These are phyloP conservation scores for Reticulitermes speratus DNA, from an alignment of 1,140 invertebrate genomes.

Conservation along the genomic window DNA sequence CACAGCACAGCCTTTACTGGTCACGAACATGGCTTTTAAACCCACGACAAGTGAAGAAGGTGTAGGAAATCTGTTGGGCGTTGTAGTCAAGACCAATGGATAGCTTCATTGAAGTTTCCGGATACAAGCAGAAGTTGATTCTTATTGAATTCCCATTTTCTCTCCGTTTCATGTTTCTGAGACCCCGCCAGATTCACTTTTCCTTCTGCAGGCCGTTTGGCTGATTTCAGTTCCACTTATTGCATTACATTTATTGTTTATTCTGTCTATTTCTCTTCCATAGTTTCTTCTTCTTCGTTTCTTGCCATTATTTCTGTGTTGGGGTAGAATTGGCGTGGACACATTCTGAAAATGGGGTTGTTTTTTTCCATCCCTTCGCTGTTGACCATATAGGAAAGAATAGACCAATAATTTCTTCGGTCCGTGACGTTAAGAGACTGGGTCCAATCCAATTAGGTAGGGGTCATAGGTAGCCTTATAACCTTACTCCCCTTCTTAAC, in stretches of 20 bases:
- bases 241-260: background rate
- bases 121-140: background rate
- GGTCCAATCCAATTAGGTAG: background rate
- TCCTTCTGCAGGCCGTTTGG: background rate
- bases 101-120: background rate
- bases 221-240: background rate
- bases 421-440: conserved; percentile 3
- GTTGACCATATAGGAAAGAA: background rate
- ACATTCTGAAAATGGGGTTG: background rate
- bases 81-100: background rate
- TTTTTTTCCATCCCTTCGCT: background rate
- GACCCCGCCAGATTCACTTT: background rate
- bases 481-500: background rate
- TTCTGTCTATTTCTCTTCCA: background rate
- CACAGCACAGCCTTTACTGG: no score
- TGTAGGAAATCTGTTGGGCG: background rate
- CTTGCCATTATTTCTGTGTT: background rate
- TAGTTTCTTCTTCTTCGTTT: background rate
- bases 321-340: background rate
- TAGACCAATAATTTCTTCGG: conserved; percentile 10
- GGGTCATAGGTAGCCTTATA: background rate
- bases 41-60: background rate
- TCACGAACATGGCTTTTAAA: no score
- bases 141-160: background rate
- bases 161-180: background rate